Conservation (phyloP, 2,888 invertebrate genomes). For the Phanerotoma sp. region DNA sequence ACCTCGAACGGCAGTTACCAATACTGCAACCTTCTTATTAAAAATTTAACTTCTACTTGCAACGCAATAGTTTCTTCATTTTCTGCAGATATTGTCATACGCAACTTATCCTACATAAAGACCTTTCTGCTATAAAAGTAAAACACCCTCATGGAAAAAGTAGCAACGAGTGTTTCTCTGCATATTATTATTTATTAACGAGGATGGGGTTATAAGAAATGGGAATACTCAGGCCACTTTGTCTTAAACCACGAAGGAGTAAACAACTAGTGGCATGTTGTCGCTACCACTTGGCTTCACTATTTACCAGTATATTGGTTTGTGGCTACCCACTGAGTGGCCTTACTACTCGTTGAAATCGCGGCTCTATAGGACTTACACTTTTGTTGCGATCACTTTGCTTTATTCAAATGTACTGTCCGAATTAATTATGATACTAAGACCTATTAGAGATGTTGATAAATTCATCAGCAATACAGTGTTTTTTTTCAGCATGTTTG, state of each 20-base stretch:
- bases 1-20: too few relatives aligned
- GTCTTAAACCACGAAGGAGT: background rate
- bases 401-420: background rate
- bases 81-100: too few relatives aligned
- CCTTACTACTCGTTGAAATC: background rate
- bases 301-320: background rate
- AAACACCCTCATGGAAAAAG: too few relatives aligned
- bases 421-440: background rate
- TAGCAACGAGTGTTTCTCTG: too few relatives aligned
- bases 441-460: background rate
- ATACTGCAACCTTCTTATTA: too few relatives aligned
- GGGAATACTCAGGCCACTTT: background rate
- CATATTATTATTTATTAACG: too few relatives aligned
- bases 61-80: too few relatives aligned
- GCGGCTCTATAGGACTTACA: background rate
- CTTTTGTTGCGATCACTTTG: background rate
- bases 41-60: too few relatives aligned
- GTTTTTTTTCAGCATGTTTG: slow-evolving; percentile 7
- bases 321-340: slow-evolving; percentile 2
- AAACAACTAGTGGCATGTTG: background rate
- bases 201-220: too few relatives aligned
- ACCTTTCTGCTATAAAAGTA: too few relatives aligned
- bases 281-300: slow-evolving; percentile 1
- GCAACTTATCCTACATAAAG: too few relatives aligned
- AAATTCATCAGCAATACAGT: background rate